phyloP scores from a whole-genome alignment of 1,140 invertebrate species.

The Nasonia vitripennis region DNA sequence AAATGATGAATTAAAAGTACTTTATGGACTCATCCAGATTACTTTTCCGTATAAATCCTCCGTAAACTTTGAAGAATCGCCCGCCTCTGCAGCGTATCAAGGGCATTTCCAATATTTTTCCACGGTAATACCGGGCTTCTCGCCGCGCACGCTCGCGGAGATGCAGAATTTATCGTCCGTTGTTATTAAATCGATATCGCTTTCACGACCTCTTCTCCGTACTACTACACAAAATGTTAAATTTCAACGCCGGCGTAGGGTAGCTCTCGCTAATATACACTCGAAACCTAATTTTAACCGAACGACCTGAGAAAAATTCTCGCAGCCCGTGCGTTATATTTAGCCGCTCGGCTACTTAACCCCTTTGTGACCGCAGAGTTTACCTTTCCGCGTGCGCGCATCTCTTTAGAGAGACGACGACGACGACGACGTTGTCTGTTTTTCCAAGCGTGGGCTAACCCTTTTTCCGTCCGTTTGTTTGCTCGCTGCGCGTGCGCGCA shows the following conservation, averaged over 20 bases:
- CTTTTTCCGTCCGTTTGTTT: constrained; percentile 38
- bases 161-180: background rate
- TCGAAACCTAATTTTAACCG: too few relatives aligned
- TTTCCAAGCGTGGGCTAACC: background rate
- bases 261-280: background rate
- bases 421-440: background rate
- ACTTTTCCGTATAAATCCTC: background rate
- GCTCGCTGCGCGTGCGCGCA: background rate
- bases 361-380: background rate
- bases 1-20: constrained; percentile 1
- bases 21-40: background rate
- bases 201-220: background rate
- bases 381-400: background rate
- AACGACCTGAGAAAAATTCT: too few relatives aligned
- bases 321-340: too few relatives aligned
- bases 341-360: background rate
- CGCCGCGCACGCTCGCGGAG: background rate
- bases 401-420: background rate
- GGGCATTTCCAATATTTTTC: constrained; percentile 1
- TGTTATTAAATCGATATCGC: background rate
- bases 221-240: too few relatives aligned
- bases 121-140: background rate
- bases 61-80: background rate
- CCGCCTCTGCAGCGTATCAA: background rate
- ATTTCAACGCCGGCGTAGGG: too few relatives aligned